These are phyloP conservation scores for Pitangus sulphuratus DNA, from an alignment of 2,797 vertebrate genomes.

Conservation along the genomic window DNA sequence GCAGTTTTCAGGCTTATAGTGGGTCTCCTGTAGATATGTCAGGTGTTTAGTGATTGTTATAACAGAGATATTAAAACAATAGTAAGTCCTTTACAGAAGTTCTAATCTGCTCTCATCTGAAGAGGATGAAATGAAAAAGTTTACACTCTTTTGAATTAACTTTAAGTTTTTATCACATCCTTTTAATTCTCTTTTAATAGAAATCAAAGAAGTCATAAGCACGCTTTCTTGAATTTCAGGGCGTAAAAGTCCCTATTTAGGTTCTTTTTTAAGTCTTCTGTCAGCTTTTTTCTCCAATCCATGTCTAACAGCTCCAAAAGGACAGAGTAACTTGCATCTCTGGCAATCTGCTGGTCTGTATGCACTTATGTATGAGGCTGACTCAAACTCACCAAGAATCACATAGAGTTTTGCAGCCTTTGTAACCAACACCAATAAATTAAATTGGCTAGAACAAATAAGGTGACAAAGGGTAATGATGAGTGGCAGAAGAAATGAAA, in stretches of 20 bases:
- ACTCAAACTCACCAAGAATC: constrained; percentile 56
- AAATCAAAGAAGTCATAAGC: not conserved
- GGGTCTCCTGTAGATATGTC: not conserved
- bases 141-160: not conserved
- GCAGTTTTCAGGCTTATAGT: not conserved
- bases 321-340: not conserved
- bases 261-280: not conserved
- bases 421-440: constrained; percentile 70
- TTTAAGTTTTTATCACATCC: not conserved
- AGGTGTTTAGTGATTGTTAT: not conserved
- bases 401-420: constrained; percentile 56
- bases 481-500: constrained; percentile 67
- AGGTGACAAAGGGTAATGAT: constrained; percentile 72
- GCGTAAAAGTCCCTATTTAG: not conserved
- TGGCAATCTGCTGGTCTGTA: not conserved
- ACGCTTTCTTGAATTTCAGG: not conserved
- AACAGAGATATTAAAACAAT: not conserved
- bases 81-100: not conserved
- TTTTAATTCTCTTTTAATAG: not conserved
- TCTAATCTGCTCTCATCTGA: not conserved
- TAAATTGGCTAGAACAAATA: constrained; percentile 80
- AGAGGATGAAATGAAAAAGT: not conserved
- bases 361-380: constrained; percentile 47
- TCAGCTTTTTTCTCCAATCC: not conserved
- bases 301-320: not conserved